phyloP scores from a whole-genome alignment of 2,113 vertebrate species.

The Catharus bicknelli region DNA sequence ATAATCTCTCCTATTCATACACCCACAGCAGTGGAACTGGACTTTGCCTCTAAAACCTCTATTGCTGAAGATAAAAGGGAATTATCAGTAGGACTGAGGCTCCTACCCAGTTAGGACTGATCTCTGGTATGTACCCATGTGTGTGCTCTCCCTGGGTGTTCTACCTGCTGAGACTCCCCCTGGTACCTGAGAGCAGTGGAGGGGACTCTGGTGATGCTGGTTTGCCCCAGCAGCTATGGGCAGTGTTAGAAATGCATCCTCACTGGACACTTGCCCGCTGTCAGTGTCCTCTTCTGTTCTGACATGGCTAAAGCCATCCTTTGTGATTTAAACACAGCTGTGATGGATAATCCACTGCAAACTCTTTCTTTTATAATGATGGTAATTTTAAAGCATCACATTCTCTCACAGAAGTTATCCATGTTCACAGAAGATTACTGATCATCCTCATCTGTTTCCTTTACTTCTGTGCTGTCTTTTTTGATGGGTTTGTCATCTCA shows the following conservation, averaged over 20 bases:
- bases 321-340: neutral
- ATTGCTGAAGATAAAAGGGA: neutral
- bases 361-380: neutral
- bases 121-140: accelerated
- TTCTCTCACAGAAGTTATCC: neutral
- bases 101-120: neutral
- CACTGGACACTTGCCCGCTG: accelerated
- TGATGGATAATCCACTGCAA: neutral
- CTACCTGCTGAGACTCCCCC: neutral
- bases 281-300: neutral
- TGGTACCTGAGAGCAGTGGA: neutral
- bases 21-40: neutral
- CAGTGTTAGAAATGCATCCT: neutral
- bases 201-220: neutral
- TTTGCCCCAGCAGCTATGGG: neutral
- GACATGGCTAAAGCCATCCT: neutral
- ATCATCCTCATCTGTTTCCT: neutral
- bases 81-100: neutral
- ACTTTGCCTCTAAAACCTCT: neutral
- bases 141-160: neutral
- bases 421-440: neutral
- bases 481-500: neutral
- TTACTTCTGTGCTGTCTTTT: neutral
- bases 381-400: neutral
- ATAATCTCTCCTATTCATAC: neutral